Evolutionary conservation across 2,113 vertebrate species (phyloP).

Genomic region (Vidua macroura): DNA sequence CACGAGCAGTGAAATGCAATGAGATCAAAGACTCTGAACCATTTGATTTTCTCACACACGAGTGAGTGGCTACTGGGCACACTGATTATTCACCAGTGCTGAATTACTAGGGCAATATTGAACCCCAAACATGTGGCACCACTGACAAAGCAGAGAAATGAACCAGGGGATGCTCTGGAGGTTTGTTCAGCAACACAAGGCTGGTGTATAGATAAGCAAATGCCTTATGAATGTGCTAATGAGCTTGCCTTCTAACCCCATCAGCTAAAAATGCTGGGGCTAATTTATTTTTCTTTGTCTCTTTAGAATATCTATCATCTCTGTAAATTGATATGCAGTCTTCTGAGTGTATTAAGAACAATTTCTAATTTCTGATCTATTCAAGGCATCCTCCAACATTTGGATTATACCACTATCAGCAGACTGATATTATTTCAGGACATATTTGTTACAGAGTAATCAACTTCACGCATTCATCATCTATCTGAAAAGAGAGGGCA

Average conservation of each 20-base stretch:
- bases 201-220: conserved; percentile 24
- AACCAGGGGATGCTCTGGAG: conserved; percentile 14
- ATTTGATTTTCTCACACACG: conserved; percentile 47
- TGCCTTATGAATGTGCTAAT: conserved; percentile 43
- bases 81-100: conserved; percentile 40
- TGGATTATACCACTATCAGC: not conserved
- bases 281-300: conserved; percentile 25
- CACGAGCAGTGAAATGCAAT: conserved; percentile 30
- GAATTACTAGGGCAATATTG: conserved; percentile 36
- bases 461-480: not conserved
- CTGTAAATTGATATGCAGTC: not conserved
- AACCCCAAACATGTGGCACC: not conserved
- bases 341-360: not conserved
- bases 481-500: not conserved
- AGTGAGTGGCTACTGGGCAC: conserved; percentile 24
- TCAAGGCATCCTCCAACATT: not conserved
- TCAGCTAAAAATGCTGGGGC: not conserved
- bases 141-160: not conserved
- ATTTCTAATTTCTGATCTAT: not conserved
- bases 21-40: conserved; percentile 60
- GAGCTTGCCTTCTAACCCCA: conserved; percentile 27
- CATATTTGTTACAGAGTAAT: not conserved
- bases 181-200: conserved; percentile 1
- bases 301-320: not conserved
- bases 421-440: not conserved